phyloP scores from a whole-genome alignment of 2,797 vertebrate genomes.

The Leptoclinus maculatus region DNA sequence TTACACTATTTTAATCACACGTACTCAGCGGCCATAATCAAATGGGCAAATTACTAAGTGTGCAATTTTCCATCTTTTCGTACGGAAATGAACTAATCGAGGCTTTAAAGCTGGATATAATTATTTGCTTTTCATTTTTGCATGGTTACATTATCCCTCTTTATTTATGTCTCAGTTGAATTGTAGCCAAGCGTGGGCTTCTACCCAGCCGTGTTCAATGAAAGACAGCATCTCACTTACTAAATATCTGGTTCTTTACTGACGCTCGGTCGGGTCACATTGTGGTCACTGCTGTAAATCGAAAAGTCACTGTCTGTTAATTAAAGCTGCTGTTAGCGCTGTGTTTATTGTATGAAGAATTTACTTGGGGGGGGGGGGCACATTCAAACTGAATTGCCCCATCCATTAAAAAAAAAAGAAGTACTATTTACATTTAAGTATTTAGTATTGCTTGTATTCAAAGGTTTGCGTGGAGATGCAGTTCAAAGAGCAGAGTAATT shows the following conservation, averaged over 20 bases:
- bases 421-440: not conserved
- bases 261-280: constrained; percentile 13
- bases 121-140: constrained; percentile 75
- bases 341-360: constrained; percentile 5
- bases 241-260: constrained; percentile 41
- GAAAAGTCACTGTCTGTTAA: constrained; percentile 23
- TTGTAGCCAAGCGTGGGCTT: constrained; percentile 10
- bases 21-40: constrained; percentile 73
- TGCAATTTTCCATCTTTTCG: constrained; percentile 74
- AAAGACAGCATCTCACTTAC: constrained; percentile 33
- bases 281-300: constrained; percentile 38
- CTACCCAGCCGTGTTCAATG: constrained; percentile 39
- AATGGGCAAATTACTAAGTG: constrained; percentile 78
- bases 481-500: constrained; percentile 6
- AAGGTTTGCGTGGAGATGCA: constrained; percentile 4
- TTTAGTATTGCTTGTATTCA: not conserved
- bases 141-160: constrained; percentile 62
- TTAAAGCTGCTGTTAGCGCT: not conserved
- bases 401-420: not conserved
- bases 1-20: constrained; percentile 79
- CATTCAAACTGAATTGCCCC: not conserved
- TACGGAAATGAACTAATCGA: constrained; percentile 69
- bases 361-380: not conserved
- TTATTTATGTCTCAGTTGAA: constrained; percentile 54
- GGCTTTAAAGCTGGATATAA: constrained; percentile 75